Percentiles rank a stretch among this genome's conserved stretches.
These are phyloP conservation scores for Trachymyrmex cornetzi DNA, from an alignment of 1,140 invertebrate genomes.

Conservation along the genomic window DNA sequence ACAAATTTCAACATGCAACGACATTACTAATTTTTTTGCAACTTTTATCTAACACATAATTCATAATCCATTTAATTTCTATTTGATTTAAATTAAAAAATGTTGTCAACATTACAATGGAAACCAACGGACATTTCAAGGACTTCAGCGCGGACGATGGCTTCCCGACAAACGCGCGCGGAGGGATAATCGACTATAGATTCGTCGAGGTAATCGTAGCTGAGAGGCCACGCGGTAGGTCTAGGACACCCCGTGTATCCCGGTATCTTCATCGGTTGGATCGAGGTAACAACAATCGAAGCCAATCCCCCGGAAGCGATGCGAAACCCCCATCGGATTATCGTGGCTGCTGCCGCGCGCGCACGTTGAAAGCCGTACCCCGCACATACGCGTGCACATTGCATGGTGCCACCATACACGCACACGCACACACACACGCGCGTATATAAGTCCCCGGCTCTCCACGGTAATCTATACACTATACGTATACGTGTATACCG, in stretches of 20 bases:
- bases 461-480: conserved; percentile 81
- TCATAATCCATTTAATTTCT: neutral
- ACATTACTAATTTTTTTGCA: neutral
- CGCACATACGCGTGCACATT: conserved; percentile 9
- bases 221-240: conserved; percentile 56
- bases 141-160: neutral
- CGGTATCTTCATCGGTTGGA: conserved; percentile 78
- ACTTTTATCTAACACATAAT: conserved; percentile 3
- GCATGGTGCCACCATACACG: neutral
- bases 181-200: conserved; percentile 15
- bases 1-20: neutral
- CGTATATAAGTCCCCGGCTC: conserved; percentile 64
- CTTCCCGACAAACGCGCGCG: conserved; percentile 3
- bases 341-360: conserved; percentile 77
- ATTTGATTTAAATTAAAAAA: conserved; percentile 1
- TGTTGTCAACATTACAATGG: neutral
- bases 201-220: conserved; percentile 10
- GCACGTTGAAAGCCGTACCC: conserved; percentile 79
- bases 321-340: conserved; percentile 83
- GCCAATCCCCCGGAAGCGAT: conserved; percentile 82
- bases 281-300: conserved; percentile 75
- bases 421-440: neutral
- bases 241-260: conserved; percentile 68
- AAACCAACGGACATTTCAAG: neutral
- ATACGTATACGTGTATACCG: conserved; percentile 68